phyloP scores from a whole-genome alignment of 2,888 invertebrate species.

The Julus scanicus region DNA sequence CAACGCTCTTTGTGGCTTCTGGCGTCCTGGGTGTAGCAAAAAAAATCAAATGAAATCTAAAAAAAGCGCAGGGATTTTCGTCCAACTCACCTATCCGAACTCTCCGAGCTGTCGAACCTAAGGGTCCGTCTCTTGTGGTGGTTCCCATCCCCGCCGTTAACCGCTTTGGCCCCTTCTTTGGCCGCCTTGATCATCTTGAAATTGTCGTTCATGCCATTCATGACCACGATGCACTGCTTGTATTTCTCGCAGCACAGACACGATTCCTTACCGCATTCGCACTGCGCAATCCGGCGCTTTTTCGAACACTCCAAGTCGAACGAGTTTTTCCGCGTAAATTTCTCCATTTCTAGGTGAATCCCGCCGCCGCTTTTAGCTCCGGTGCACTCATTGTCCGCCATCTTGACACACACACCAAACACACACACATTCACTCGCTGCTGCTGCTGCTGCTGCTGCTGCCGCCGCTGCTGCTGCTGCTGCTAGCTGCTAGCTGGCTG shows the following conservation, averaged over 20 bases:
- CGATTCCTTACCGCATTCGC: conserved; percentile 47
- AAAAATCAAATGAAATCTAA: neutral
- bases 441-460: neutral
- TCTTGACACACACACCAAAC: conserved; percentile 47
- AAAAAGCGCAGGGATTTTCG: neutral
- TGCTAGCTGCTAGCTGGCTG: neutral
- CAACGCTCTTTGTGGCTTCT: conserved; percentile 7
- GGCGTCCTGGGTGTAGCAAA: neutral
- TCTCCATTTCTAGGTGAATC: conserved; percentile 48
- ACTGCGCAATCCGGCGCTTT: neutral
- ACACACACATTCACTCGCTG: conserved; percentile 34
- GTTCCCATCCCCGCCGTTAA: neutral
- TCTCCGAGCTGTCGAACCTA: conserved; percentile 93
- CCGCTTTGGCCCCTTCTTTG: neutral
- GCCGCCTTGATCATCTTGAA: conserved; percentile 1
- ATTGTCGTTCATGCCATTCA: conserved; percentile 47
- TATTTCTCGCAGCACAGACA: conserved; percentile 46
- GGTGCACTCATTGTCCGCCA: conserved; percentile 55
- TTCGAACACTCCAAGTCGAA: conserved; percentile 21
- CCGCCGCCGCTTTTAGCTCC: conserved; percentile 47
- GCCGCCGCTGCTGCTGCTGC: neutral
- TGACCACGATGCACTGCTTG: conserved; percentile 35
- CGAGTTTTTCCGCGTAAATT: conserved; percentile 50
- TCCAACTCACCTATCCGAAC: conserved; percentile 85
- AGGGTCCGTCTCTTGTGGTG: conserved; percentile 85